These are phyloP conservation scores for Meloidogyne chitwoodi DNA, from an alignment of 1,140 invertebrate genomes.

Conservation along the genomic window DNA sequence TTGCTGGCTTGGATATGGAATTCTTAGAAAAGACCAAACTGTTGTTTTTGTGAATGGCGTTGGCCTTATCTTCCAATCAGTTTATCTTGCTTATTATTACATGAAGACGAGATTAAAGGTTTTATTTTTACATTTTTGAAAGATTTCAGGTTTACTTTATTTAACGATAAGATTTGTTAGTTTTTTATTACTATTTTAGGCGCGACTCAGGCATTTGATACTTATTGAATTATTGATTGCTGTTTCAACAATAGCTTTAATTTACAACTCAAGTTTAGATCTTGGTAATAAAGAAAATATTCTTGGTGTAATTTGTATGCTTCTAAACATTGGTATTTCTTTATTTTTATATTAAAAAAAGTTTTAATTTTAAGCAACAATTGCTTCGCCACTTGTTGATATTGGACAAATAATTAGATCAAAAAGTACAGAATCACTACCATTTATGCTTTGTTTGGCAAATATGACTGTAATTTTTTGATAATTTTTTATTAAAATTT, in stretches of 20 bases:
- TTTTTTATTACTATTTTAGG: slow-evolving; percentile 34
- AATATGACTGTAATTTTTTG: slow-evolving; percentile 46
- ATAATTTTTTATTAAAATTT: neutral
- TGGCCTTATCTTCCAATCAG: slow-evolving; percentile 45
- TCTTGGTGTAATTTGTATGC: slow-evolving; percentile 52
- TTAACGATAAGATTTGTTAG: too few species aligned
- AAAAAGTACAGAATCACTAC: slow-evolving; percentile 51
- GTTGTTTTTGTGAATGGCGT: slow-evolving; percentile 53
- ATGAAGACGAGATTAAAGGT: slow-evolving; percentile 48
- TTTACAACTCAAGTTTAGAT: slow-evolving; percentile 2
- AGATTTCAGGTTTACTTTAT: too few species aligned
- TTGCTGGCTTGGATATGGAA: slow-evolving; percentile 56
- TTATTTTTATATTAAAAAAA: slow-evolving; percentile 41
- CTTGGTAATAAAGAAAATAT: slow-evolving; percentile 43
- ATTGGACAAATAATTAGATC: slow-evolving; percentile 50
- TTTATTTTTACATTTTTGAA: slow-evolving; percentile 1
- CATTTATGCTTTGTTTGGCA: slow-evolving; percentile 53
- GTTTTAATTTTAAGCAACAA: slow-evolving; percentile 5
- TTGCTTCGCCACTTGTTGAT: slow-evolving; percentile 14
- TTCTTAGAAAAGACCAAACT: slow-evolving; percentile 40
- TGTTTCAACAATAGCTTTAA: slow-evolving; percentile 31
- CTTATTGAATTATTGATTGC: slow-evolving; percentile 30
- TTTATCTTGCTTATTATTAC: slow-evolving; percentile 56
- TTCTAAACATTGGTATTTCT: slow-evolving; percentile 53
- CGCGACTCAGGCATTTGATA: slow-evolving; percentile 41